Percentiles rank a stretch among this genome's conserved stretches.
Evolutionary conservation across 1,140 invertebrate species (phyloP).

Genomic region (Aphelinus atriplicis): DNA sequence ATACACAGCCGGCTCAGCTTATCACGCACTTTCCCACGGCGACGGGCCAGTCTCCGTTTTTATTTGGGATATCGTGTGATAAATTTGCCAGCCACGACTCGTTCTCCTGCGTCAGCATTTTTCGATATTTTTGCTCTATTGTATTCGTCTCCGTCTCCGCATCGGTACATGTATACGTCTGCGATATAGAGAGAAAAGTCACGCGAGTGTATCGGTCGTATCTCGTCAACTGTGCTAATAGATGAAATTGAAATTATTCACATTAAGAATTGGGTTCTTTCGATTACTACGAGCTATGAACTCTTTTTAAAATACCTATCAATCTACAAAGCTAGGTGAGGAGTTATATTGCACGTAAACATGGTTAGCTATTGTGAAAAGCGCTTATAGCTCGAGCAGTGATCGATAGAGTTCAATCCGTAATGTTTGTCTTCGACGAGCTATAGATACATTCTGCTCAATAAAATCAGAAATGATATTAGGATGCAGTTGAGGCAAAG

Average conservation of each 20-base stretch:
- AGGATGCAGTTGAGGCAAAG: too few species aligned
- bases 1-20: conserved; percentile 32
- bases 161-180: neutral
- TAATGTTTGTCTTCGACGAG: too few species aligned
- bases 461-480: too few species aligned
- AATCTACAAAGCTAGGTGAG: too few species aligned
- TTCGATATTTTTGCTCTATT: neutral
- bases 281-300: too few species aligned
- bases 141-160: neutral
- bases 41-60: conserved; percentile 41
- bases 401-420: too few species aligned
- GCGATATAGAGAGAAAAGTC: neutral
- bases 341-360: too few species aligned
- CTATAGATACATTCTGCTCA: too few species aligned
- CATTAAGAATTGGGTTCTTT: neutral
- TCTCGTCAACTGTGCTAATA: neutral
- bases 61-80: conserved; percentile 11
- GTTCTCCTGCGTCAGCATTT: neutral
- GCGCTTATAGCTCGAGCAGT: too few species aligned
- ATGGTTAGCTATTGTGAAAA: too few species aligned
- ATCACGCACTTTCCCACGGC: conserved; percentile 49
- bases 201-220: neutral
- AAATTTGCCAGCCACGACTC: neutral
- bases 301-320: too few species aligned
- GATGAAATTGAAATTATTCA: neutral